Conservation (phyloP, 2,888 invertebrate species). For the Stenchaetothrips biformis region DNA sequence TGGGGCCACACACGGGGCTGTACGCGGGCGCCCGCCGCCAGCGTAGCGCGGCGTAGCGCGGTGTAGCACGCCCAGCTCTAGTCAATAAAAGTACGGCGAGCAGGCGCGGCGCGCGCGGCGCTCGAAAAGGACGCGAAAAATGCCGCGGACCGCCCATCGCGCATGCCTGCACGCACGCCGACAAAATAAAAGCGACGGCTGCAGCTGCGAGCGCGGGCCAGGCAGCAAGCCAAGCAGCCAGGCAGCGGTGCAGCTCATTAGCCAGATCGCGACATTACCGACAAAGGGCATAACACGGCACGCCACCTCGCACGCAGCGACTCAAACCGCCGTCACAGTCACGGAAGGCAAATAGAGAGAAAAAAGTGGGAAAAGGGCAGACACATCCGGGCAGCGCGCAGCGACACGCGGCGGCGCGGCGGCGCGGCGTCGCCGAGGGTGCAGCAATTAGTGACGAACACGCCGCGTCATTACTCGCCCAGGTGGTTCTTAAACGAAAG, state of each 20-base stretch:
- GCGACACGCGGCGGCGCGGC: too few species aligned
- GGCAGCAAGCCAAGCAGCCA: too few species aligned
- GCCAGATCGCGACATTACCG: slow-evolving; percentile 9
- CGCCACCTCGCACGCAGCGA: neutral
- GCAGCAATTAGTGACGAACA: too few species aligned
- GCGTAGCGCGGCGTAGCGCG: neutral
- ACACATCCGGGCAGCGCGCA: neutral
- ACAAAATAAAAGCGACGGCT: neutral
- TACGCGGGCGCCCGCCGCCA: too few species aligned
- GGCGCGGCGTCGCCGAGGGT: too few species aligned
- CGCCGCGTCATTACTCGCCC: too few species aligned
- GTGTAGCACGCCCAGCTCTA: neutral
- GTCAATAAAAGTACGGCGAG: neutral
- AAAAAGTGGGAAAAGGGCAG: neutral
- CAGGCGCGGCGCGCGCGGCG: neutral
- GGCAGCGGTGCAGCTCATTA: neutral
- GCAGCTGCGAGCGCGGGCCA: neutral
- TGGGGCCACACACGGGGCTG: too few species aligned
- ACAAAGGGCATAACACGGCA: neutral
- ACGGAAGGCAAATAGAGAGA: neutral
- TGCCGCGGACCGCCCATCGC: slow-evolving; percentile 16
- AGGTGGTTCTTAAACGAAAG: too few species aligned
- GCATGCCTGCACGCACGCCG: slow-evolving; percentile 13
- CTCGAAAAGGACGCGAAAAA: slow-evolving; percentile 14
- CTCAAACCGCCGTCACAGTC: neutral